Evolutionary conservation across 2,113 vertebrate species (phyloP).

Genomic region (Blennius ocellaris): DNA sequence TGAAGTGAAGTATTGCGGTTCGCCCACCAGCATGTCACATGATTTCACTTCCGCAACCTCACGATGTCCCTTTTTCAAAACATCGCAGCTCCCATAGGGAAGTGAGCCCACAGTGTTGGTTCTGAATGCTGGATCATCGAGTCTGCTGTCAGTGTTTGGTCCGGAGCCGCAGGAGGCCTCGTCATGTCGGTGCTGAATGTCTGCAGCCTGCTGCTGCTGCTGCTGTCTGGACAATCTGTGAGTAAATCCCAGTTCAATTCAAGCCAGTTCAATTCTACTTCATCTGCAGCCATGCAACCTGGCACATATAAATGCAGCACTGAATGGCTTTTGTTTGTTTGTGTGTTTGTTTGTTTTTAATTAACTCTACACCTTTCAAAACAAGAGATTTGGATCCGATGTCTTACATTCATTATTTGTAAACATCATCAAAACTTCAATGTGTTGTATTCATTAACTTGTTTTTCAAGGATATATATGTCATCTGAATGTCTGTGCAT

Average conservation of each 20-base stretch:
- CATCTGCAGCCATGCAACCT: not conserved
- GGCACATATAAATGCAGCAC: not conserved
- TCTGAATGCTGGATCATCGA: not conserved
- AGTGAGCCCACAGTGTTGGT: not conserved
- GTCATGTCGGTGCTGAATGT: slow-evolving; percentile 44
- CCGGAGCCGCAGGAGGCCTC: not conserved
- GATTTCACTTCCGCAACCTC: slow-evolving; percentile 66
- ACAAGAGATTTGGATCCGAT: not conserved
- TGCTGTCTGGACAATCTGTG: slow-evolving; percentile 59
- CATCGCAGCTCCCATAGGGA: not conserved
- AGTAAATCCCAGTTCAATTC: slow-evolving; percentile 31
- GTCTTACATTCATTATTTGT: not conserved
- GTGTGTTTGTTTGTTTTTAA: too few relatives aligned
- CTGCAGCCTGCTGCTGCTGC: slow-evolving; percentile 28
- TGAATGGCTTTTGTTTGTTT: not conserved
- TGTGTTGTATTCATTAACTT: too few relatives aligned
- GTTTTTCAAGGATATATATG: not conserved
- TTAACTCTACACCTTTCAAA: not conserved
- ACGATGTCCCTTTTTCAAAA: slow-evolving; percentile 25
- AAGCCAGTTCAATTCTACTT: not conserved
- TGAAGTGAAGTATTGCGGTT: not conserved
- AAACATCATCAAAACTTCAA: not conserved
- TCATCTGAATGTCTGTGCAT: too few relatives aligned
- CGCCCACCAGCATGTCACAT: slow-evolving; percentile 44
- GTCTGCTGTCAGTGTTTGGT: too few relatives aligned